Percentiles rank a stretch among this genome's conserved stretches.
Evolutionary conservation across 1,140 invertebrate genomes (phyloP).

Genomic region (Penaeus indicus): DNA sequence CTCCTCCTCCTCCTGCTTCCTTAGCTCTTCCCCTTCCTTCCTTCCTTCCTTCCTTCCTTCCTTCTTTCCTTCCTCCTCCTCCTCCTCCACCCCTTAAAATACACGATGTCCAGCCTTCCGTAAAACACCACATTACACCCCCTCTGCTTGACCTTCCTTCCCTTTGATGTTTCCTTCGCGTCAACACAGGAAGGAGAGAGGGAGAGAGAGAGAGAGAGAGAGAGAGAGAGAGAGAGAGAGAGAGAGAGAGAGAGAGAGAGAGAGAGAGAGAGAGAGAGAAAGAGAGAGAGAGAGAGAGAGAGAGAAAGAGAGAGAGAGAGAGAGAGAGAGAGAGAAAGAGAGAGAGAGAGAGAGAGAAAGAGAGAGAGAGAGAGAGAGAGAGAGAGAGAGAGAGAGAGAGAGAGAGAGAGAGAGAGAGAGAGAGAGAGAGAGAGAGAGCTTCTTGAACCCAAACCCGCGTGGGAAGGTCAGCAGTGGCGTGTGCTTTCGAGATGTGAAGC

Average conservation of each 20-base stretch:
- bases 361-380: no score
- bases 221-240: conserved; percentile 44
- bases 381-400: no score
- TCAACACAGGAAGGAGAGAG: not conserved
- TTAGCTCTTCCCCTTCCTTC: not conserved
- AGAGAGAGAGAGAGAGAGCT: no score
- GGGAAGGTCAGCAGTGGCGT: no score
- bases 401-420: no score
- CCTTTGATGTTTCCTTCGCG: not conserved
- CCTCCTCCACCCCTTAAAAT: not conserved
- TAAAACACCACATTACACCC: not conserved
- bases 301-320: no score
- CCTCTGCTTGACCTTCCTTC: no score
- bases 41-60: not conserved
- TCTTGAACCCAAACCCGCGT: no score
- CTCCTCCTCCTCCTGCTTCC: not conserved
- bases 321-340: no score
- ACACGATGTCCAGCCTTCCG: not conserved
- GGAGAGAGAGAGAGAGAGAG: conserved; percentile 44
- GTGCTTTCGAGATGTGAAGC: no score
- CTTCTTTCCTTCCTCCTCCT: not conserved
- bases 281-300: no score
- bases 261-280: not conserved
- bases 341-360: no score
- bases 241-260: conserved; percentile 28